phyloP scores from a whole-genome alignment of 2,113 vertebrate species.

The Nycticryphes semicollaris region DNA sequence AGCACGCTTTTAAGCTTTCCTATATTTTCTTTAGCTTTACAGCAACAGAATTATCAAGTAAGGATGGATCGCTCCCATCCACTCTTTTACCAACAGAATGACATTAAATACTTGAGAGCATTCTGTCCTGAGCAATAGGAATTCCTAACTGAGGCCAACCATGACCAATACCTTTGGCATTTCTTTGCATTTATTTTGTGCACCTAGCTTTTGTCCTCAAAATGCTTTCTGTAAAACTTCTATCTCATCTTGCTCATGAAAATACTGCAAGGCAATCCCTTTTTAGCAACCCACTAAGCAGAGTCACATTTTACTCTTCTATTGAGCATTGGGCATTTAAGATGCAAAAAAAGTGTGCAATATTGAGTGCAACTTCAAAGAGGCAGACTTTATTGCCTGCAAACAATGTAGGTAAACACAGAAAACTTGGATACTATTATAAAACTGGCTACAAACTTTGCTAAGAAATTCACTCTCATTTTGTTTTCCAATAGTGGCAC shows the following conservation, averaged over 20 bases:
- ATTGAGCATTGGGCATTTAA: background rate
- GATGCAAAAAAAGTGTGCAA: background rate
- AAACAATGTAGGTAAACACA: background rate
- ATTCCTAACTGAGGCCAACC: background rate
- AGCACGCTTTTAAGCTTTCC: background rate
- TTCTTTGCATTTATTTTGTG: background rate
- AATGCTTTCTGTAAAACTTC: background rate
- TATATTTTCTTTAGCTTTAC: background rate
- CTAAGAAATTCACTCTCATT: background rate
- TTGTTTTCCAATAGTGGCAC: background rate
- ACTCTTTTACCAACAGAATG: background rate
- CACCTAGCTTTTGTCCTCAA: background rate
- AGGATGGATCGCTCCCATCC: background rate
- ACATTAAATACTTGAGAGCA: background rate
- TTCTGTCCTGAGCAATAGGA: background rate
- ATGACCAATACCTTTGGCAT: background rate
- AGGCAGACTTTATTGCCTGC: background rate
- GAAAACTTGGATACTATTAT: background rate
- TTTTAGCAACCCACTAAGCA: background rate
- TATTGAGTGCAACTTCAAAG: background rate
- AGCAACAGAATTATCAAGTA: background rate
- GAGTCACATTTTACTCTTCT: background rate
- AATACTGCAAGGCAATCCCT: fast-evolving
- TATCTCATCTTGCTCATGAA: background rate
- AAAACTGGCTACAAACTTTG: background rate